Base-by-base conservation (phyloP, 2,113 vertebrate species). In the Myxocyprinus asiaticus region DNA sequence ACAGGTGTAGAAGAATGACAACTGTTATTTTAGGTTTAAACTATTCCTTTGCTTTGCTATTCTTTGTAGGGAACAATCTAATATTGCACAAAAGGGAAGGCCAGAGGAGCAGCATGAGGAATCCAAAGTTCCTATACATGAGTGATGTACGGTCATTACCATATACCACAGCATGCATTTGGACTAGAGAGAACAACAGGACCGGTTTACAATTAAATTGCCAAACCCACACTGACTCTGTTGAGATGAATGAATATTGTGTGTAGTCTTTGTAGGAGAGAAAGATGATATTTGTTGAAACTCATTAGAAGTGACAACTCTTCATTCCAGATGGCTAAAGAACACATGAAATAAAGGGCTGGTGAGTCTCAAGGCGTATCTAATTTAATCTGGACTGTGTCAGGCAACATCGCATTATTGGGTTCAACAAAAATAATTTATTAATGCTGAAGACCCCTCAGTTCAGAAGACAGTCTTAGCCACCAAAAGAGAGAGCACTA, bases 401-500 rank as follows among this genome's bases (percentile, higher is more conserved):
- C 83, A 85, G 86, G 82, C 71, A 84, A 82, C 84, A 79, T 81
- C 86, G 74, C 82, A 82, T 83, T 79, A 81, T 81, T 89, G 84
- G 84, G 85, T 88, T 86, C 78, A 85, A 80, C 86, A 86, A 69
- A 85, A 90, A 89, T 90, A 86, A 87, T 83, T 83, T 82, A 85
- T 79, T 76, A 63, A 62, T 75, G 42, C 56, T 76, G 61, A 79
- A 77, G 22, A 33, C 22, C 22, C 22, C 22, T 33, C 22, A 33
- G 22, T 33, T 33, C 22, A 33, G 22, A 33, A 33, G 22, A 33
- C 22, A 33, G 22, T 33, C 3, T 33, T 33, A 33, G 22, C 22
- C 22, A 33, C 22, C 22, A 33, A n/a, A n/a, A 33, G 22, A 33
- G 22, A 33, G 22, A 33, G 22, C 22, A 3, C 22, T 33, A 33